Conservation (phyloP, 2,888 invertebrate genomes). For the Epistrophella euchroma region DNA sequence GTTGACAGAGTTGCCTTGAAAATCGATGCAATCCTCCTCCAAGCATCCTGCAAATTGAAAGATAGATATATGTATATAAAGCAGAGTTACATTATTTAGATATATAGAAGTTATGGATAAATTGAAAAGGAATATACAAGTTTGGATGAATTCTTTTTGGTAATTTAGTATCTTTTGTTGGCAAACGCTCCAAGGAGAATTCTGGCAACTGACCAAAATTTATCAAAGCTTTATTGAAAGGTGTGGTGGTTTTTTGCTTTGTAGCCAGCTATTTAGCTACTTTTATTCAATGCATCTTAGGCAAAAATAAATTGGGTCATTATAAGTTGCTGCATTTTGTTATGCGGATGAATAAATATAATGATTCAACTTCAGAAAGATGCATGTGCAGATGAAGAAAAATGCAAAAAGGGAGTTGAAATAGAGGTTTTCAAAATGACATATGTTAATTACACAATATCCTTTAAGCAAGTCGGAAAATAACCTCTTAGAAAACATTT, state of each 20-base stretch:
- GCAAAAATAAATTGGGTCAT: constrained; percentile 33
- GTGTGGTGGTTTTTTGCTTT: neutral
- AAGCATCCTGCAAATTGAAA: constrained; percentile 81
- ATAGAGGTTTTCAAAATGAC: too few species aligned
- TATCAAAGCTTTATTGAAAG: constrained; percentile 49
- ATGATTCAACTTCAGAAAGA: neutral
- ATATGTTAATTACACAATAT: too few species aligned
- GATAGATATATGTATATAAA: neutral
- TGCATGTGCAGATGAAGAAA: too few species aligned
- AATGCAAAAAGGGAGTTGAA: too few species aligned
- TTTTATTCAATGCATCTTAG: constrained; percentile 11
- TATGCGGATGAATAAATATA: neutral
- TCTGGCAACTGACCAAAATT: constrained; percentile 57
- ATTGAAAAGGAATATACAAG: constrained; percentile 56
- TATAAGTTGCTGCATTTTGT: constrained; percentile 21
- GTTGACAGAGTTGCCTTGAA: constrained; percentile 90
- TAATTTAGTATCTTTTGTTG: constrained; percentile 26
- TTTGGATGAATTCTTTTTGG: constrained; percentile 39
- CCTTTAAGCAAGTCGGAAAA: too few species aligned
- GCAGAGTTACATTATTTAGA: too few species aligned
- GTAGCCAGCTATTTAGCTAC: neutral
- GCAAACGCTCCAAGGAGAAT: constrained; percentile 17
- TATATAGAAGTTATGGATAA: too few species aligned
- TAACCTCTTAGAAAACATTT: too few species aligned
- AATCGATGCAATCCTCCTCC: constrained; percentile 93